phyloP scores from a whole-genome alignment of 2,888 invertebrate genomes.

The Tetragonisca angustula region DNA sequence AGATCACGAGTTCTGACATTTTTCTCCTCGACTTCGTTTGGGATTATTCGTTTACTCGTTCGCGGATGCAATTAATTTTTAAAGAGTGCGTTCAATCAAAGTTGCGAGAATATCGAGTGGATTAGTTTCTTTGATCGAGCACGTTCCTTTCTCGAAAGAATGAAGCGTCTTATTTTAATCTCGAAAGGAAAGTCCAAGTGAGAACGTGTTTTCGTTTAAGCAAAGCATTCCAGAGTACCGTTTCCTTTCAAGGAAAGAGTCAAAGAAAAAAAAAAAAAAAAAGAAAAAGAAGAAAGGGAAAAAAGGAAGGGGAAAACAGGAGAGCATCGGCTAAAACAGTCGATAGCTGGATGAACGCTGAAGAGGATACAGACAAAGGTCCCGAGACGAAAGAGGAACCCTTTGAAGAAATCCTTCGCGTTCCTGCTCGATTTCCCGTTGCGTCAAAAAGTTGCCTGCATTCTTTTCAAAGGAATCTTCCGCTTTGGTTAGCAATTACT shows the following conservation, averaged over 20 bases:
- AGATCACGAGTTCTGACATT: conserved; percentile 8
- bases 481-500: conserved; percentile 65
- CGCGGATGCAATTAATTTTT: not conserved
- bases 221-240: conserved; percentile 1
- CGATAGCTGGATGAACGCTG: conserved; percentile 42
- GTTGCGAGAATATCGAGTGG: not conserved
- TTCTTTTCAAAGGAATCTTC: conserved; percentile 63
- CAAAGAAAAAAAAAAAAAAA: conserved; percentile 36
- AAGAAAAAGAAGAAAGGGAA: conserved; percentile 14
- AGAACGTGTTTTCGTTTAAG: conserved; percentile 19
- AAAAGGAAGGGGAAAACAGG: conserved; percentile 19
- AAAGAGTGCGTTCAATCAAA: not conserved
- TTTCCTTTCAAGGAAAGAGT: conserved; percentile 36
- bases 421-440: conserved; percentile 55
- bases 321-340: conserved; percentile 49
- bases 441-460: conserved; percentile 51
- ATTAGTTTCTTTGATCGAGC: not conserved
- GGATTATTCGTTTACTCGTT: not conserved
- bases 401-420: conserved; percentile 62
- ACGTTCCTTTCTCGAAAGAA: not conserved
- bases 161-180: conserved; percentile 10
- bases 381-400: conserved; percentile 41
- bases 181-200: conserved; percentile 1
- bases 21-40: not conserved
- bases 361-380: conserved; percentile 51